Conservation (phyloP, 2,888 invertebrate species). For the Lasioglossum morio region DNA sequence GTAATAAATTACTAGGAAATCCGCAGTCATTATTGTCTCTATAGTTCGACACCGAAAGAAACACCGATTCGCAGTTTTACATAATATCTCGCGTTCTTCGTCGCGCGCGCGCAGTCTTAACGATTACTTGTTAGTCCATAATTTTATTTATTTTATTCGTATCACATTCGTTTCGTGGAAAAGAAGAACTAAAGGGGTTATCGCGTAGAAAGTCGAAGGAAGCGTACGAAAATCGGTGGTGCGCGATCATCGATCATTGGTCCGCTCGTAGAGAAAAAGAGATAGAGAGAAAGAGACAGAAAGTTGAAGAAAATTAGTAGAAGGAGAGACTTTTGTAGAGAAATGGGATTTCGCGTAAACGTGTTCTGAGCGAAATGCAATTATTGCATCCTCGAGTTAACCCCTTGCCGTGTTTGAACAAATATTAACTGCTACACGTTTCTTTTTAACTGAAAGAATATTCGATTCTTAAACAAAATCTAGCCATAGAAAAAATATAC, state of each 20-base stretch:
- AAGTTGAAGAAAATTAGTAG: too few species aligned
- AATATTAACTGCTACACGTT: too few species aligned
- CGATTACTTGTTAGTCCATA: slow-evolving; percentile 14
- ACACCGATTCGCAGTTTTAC: slow-evolving; percentile 57
- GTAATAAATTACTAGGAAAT: slow-evolving; percentile 62
- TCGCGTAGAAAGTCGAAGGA: slow-evolving; percentile 1
- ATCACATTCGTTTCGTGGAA: slow-evolving; percentile 55
- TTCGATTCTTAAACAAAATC: too few species aligned
- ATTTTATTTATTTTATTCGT: background rate
- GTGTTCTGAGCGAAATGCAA: background rate
- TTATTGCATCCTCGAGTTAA: background rate
- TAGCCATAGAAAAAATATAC: too few species aligned
- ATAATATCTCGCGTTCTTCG: too few species aligned
- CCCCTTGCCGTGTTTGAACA: too few species aligned
- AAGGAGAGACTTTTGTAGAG: background rate
- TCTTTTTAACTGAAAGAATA: too few species aligned
- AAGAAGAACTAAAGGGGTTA: too few species aligned
- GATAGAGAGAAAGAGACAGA: background rate
- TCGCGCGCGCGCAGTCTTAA: slow-evolving; percentile 59
- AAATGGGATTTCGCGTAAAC: background rate
- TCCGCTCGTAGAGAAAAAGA: slow-evolving; percentile 57
- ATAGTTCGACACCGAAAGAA: slow-evolving; percentile 51
- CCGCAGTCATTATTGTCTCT: slow-evolving; percentile 65
- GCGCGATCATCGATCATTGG: slow-evolving; percentile 63
- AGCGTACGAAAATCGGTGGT: slow-evolving; percentile 35